Conservation (phyloP, 2,797 vertebrate genomes). For the Silurus aristotelis region DNA sequence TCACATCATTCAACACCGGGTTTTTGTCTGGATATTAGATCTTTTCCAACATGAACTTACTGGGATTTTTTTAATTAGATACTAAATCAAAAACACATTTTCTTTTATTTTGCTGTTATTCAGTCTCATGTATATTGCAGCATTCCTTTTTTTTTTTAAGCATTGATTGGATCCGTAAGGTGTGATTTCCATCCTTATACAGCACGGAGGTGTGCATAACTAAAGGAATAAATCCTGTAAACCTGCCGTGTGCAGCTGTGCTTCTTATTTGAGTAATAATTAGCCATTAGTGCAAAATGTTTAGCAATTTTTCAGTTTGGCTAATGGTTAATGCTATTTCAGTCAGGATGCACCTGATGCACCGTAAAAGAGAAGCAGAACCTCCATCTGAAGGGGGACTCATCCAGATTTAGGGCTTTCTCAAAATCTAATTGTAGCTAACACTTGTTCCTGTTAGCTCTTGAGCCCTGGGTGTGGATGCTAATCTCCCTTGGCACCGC, state of each 20-base stretch:
- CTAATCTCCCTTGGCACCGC: neutral
- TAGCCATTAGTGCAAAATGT: neutral
- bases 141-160: neutral
- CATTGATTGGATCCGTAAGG: neutral
- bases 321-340: neutral
- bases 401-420: neutral
- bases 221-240: neutral
- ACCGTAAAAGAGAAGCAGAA: neutral
- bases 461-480: neutral
- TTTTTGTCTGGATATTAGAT: slow-evolving; percentile 10
- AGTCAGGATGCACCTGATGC: neutral
- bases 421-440: neutral
- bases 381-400: neutral
- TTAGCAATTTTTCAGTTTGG: neutral
- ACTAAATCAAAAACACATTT: no score
- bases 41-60: slow-evolving; percentile 24
- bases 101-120: neutral
- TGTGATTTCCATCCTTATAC: neutral
- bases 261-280: neutral
- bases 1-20: slow-evolving; percentile 62
- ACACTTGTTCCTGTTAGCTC: neutral
- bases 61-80: neutral
- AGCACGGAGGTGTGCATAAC: neutral
- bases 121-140: no score
- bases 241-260: neutral